Conservation (phyloP, 2,888 invertebrate species). For the Boloria euphrosyne region DNA sequence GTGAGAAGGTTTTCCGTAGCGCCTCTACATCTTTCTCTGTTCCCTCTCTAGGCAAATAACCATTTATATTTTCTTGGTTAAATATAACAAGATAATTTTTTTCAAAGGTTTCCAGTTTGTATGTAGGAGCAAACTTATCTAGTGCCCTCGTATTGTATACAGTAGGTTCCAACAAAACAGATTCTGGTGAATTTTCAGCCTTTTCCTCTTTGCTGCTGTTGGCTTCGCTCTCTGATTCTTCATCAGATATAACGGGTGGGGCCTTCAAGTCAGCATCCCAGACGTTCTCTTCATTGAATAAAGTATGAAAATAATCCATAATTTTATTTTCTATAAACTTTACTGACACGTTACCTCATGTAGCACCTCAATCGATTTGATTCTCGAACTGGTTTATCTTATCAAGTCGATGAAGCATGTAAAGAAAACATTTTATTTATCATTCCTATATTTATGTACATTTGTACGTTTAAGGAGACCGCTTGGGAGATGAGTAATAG, state of each 20-base stretch:
- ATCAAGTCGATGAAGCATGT: constrained; percentile 25
- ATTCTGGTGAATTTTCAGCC: constrained; percentile 23
- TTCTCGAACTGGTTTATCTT: constrained; percentile 34
- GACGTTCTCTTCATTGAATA: not conserved
- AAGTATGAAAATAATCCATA: not conserved
- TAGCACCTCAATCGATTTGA: constrained; percentile 16
- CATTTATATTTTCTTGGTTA: constrained; percentile 59
- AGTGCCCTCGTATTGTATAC: constrained; percentile 50
- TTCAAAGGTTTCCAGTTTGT: constrained; percentile 64
- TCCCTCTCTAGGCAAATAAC: constrained; percentile 56
- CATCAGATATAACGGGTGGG: constrained; percentile 7
- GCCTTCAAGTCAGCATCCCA: constrained; percentile 10
- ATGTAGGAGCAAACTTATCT: constrained; percentile 54
- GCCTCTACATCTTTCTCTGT: constrained; percentile 59
- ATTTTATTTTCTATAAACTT: not conserved
- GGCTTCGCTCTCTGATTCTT: constrained; percentile 11
- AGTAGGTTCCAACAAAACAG: constrained; percentile 8
- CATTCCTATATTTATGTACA: not conserved
- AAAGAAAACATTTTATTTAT: constrained; percentile 11
- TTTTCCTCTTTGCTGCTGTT: constrained; percentile 4
- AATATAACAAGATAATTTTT: constrained; percentile 65
- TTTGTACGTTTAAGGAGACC: not conserved
- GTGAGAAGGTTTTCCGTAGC: constrained; percentile 55
- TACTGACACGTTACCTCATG: constrained; percentile 4
- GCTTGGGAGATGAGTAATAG: constrained; percentile 12